phyloP scores from a whole-genome alignment of 2,113 vertebrate genomes.

The Coracopsis vasa region DNA sequence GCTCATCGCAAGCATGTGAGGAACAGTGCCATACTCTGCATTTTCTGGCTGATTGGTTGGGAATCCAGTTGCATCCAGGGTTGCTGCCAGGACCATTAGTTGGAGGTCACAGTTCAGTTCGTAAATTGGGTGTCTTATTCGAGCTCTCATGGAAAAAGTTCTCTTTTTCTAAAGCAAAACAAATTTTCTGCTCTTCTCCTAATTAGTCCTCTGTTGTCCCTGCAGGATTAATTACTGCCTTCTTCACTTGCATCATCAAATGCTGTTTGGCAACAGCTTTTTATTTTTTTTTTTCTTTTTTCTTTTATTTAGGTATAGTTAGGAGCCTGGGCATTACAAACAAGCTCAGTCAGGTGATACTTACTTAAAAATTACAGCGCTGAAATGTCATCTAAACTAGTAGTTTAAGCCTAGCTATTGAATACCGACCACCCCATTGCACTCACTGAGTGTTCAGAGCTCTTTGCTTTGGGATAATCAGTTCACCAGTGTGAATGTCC shows the following conservation, averaged over 20 bases:
- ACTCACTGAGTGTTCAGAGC: neutral
- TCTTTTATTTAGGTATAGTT: neutral
- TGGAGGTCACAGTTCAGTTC: neutral
- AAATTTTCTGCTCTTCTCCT: slow-evolving; percentile 19
- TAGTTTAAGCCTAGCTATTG: neutral
- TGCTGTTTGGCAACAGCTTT: slow-evolving; percentile 34
- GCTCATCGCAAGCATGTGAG: neutral
- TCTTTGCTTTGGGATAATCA: neutral
- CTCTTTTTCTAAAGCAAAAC: neutral
- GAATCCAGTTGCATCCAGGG: neutral
- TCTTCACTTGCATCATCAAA: slow-evolving; percentile 1
- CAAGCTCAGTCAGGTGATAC: neutral
- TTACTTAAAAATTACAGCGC: neutral
- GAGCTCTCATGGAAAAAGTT: neutral
- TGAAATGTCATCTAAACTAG: neutral
- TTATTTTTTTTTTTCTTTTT: neutral
- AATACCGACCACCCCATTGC: neutral
- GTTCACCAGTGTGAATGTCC: neutral
- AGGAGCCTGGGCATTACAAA: neutral
- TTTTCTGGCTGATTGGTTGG: neutral
- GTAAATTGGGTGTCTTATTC: neutral
- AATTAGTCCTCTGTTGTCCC: slow-evolving; percentile 56
- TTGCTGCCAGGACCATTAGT: neutral
- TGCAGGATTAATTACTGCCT: slow-evolving; percentile 58
- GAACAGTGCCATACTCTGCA: accelerated